Evolutionary conservation across 2,888 invertebrate species (phyloP), one percentile per base, ranked within the genome.

Genomic region (Cordilura impudica): DNA sequence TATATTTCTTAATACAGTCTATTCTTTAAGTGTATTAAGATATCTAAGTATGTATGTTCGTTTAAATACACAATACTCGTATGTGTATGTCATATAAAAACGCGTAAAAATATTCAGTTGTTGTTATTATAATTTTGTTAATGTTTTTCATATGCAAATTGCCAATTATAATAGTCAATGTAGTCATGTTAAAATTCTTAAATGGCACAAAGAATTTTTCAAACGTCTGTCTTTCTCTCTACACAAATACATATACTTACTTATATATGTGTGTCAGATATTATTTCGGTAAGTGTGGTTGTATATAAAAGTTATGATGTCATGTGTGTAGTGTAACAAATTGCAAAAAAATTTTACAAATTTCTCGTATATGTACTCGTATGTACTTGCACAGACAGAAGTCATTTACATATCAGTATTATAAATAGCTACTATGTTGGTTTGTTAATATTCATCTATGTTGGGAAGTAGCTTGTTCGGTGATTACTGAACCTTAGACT

Each of bases 131-230:
- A 43, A 60, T 7, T 53, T 63, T 63, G 73, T 73, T 69, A 70
- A 58, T 73, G 78, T 65, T 58, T 73, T 78, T 70, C 65, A 70
- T 69, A 78, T 78, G 78, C 53, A 78, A 78, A 78, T 78, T 78
- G 78, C 45, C 78, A 78, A 78, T 78, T 78, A 78, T 73, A 73
- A 65, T 70, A 73, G 73, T 73, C 78, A 69, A 69, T 63, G 73
- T 69, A 63, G 66, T 60, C 66, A 53, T 66, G 31, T 67, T 45
- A 66, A 60, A 66, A 43, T 58, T 51, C 58, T 73, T 65, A 66
- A 39, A 73, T 66, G 43, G 43, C 66, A 74, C 23, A 60, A 51
- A 16, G 31, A 43, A 66, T 21, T 53, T 58, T 74, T 23, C 53
- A n/a, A 73, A 69, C 47, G 53, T 56, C 69, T 23, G 16, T 31